A percentile compares a stretch with the other conserved stretches of the same genome.
These are phyloP conservation scores for Atta texana DNA, from an alignment of 1,140 invertebrate species.

Conservation along the genomic window DNA sequence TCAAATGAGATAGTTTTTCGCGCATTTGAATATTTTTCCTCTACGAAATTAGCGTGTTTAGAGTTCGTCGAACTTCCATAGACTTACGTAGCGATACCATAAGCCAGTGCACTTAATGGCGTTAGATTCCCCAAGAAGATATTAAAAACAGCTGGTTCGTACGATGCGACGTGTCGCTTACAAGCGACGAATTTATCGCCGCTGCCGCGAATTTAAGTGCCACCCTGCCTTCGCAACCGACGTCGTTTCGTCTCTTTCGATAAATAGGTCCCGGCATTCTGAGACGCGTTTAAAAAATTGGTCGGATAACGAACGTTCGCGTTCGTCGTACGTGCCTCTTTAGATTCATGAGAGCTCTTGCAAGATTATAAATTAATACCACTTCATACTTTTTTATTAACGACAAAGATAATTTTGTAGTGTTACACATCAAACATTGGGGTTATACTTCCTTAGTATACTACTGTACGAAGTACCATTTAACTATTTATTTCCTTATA, in stretches of 20 bases:
- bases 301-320: conserved; percentile 48
- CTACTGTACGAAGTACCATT: background rate
- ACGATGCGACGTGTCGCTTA: conserved; percentile 68
- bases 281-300: conserved; percentile 56
- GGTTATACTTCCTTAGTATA: background rate
- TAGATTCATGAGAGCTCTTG: background rate
- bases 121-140: conserved; percentile 74
- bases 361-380: conserved; percentile 24
- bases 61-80: conserved; percentile 64
- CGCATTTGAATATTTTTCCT: background rate
- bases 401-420: background rate
- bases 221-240: conserved; percentile 47
- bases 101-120: conserved; percentile 69
- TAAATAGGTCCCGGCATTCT: conserved; percentile 35
- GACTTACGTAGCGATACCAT: conserved; percentile 47
- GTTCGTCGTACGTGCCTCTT: background rate
- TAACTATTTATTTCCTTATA: background rate
- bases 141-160: conserved; percentile 79
- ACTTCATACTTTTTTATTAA: background rate
- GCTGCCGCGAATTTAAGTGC: conserved; percentile 69
- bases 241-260: conserved; percentile 64
- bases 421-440: background rate
- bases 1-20: background rate
- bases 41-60: conserved; percentile 22
- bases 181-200: conserved; percentile 75